Percentiles rank a stretch among this genome's conserved stretches.
Conservation (phyloP, 2,888 invertebrate genomes). For the Atethmia centrago region DNA sequence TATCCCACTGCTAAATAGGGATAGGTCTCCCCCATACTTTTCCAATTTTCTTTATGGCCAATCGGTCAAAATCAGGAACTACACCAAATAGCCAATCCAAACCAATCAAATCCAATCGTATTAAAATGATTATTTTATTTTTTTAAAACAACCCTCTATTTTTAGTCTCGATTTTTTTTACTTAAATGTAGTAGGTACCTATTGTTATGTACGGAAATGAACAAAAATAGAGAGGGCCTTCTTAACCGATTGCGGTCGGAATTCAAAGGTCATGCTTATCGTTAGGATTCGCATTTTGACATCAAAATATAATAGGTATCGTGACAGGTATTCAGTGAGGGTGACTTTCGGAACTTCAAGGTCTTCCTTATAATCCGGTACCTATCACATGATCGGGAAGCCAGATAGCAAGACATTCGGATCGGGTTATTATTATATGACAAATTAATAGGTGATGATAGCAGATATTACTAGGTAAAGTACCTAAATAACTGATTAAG, state of each 20-base stretch:
- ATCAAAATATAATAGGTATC: conserved; percentile 36
- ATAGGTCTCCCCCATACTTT: no score
- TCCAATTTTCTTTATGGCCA: no score
- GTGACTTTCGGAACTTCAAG: conserved; percentile 53
- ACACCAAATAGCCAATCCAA: no score
- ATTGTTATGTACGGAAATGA: conserved; percentile 14
- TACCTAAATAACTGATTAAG: no score
- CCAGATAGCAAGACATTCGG: conserved; percentile 5
- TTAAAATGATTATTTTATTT: no score
- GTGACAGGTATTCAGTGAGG: conserved; percentile 16
- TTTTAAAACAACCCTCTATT: not conserved
- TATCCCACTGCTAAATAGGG: no score
- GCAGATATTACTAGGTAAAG: no score
- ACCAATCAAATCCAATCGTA: no score
- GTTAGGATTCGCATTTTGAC: conserved; percentile 34
- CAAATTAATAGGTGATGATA: not conserved
- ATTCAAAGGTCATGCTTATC: conserved; percentile 53
- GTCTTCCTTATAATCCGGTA: conserved; percentile 29
- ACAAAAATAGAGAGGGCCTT: conserved; percentile 2
- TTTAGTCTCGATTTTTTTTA: not conserved
- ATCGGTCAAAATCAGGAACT: no score
- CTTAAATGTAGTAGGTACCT: not conserved
- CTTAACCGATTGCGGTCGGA: conserved; percentile 13
- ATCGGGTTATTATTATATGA: not conserved
- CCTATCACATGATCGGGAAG: conserved; percentile 22